Conservation (phyloP, 1,140 invertebrate genomes). For the Drosophila arizonae region DNA sequence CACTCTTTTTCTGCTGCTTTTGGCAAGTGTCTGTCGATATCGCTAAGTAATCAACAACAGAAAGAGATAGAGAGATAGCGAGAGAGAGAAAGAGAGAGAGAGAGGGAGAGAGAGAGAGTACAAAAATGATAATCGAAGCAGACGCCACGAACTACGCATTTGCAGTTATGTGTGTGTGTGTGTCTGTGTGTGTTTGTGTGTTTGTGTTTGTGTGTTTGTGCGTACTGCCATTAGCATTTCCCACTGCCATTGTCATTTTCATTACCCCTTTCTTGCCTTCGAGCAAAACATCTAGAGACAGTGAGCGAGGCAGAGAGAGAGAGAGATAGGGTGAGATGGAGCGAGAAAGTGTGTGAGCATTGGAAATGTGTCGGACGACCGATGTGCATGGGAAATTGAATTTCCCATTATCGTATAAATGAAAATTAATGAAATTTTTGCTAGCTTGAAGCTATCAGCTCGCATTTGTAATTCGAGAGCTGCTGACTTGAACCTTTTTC, state of each 20-base stretch:
- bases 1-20: background rate
- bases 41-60: conserved; percentile 48
- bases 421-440: conserved; percentile 64
- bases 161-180: conserved; percentile 15
- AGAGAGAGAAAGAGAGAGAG: background rate
- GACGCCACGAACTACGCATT: conserved; percentile 21
- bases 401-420: conserved; percentile 68
- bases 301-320: background rate
- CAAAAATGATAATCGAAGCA: conserved; percentile 28
- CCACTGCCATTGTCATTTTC: conserved; percentile 40
- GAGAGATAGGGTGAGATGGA: background rate
- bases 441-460: conserved; percentile 33
- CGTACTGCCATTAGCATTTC: conserved; percentile 69
- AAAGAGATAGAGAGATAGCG: background rate
- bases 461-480: conserved; percentile 41
- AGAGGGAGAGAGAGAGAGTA: background rate
- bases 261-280: conserved; percentile 37
- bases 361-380: conserved; percentile 41
- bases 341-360: background rate
- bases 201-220: conserved; percentile 40
- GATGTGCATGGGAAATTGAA: conserved; percentile 61
- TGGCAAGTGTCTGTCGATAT: conserved; percentile 24
- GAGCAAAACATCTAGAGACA: background rate
- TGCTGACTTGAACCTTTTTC: conserved; percentile 30
- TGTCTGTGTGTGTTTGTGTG: conserved; percentile 38